These are phyloP conservation scores for Augiades crinisus DNA, from an alignment of 2,888 invertebrate species.

Conservation along the genomic window DNA sequence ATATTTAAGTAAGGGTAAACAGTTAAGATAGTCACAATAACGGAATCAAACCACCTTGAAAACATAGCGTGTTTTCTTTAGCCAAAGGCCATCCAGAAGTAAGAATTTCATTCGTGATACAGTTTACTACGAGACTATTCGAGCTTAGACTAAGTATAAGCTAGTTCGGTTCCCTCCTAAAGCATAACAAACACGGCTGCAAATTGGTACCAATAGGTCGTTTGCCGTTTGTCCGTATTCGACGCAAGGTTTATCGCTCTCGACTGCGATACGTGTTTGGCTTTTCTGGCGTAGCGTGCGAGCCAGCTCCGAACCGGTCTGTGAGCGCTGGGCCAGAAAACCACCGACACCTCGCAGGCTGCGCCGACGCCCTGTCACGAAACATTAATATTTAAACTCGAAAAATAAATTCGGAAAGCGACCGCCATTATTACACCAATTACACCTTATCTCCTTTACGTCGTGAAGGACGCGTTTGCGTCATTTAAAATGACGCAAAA, in stretches of 20 bases:
- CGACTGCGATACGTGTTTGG: conserved; percentile 62
- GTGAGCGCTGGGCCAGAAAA: conserved; percentile 76
- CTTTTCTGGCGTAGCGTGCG: conserved; percentile 65
- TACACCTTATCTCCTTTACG: conserved; percentile 46
- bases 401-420: conserved; percentile 60
- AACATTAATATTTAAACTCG: conserved; percentile 74
- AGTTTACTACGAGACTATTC: conserved; percentile 40
- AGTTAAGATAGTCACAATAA: too few species aligned
- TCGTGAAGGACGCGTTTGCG: conserved; percentile 38
- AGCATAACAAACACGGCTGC: conserved; percentile 47
- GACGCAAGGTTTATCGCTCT: conserved; percentile 72
- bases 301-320: conserved; percentile 70
- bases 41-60: too few species aligned
- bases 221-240: conserved; percentile 63
- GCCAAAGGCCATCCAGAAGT: not conserved
- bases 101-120: conserved; percentile 27
- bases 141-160: conserved; percentile 26
- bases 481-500: conserved; percentile 43
- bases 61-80: too few species aligned
- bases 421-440: conserved; percentile 65
- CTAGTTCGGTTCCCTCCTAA: conserved; percentile 39
- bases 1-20: too few species aligned
- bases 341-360: conserved; percentile 71
- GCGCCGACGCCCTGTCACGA: conserved; percentile 71
- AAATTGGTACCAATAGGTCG: conserved; percentile 72